Percentiles rank a stretch among this genome's conserved stretches.
Evolutionary conservation across 2,797 vertebrate genomes (phyloP).

Genomic region (Sphenopsis melanotis): DNA sequence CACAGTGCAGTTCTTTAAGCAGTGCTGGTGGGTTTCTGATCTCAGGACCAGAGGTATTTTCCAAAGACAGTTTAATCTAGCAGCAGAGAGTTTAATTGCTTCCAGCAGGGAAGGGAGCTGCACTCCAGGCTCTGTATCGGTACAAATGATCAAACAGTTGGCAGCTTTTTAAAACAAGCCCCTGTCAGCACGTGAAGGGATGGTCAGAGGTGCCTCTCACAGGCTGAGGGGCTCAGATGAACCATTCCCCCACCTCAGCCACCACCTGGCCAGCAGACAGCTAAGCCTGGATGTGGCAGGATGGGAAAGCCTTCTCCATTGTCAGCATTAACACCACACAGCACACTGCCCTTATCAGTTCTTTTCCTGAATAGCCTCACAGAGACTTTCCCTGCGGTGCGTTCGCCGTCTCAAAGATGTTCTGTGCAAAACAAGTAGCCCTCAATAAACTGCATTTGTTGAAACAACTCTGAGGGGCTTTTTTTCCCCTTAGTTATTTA

Average conservation of each 20-base stretch:
- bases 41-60: background rate
- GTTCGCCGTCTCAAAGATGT: background rate
- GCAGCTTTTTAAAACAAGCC: background rate
- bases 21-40: background rate
- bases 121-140: background rate
- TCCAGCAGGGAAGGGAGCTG: background rate
- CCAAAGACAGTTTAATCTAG: background rate
- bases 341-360: background rate
- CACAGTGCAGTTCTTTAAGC: background rate
- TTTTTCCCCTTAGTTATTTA: constrained; percentile 12
- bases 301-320: background rate
- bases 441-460: background rate
- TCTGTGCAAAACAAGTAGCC: background rate
- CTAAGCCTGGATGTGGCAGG: background rate
- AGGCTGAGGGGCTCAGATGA: background rate
- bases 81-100: background rate
- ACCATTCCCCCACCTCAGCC: background rate
- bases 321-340: accelerated
- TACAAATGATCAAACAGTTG: background rate
- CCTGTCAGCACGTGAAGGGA: accelerated
- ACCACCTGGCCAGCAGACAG: accelerated
- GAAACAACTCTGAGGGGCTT: background rate
- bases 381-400: accelerated
- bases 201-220: background rate
- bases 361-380: background rate